Conservation (phyloP, 1,140 invertebrate genomes). For the Drosophila prosaltans region DNA sequence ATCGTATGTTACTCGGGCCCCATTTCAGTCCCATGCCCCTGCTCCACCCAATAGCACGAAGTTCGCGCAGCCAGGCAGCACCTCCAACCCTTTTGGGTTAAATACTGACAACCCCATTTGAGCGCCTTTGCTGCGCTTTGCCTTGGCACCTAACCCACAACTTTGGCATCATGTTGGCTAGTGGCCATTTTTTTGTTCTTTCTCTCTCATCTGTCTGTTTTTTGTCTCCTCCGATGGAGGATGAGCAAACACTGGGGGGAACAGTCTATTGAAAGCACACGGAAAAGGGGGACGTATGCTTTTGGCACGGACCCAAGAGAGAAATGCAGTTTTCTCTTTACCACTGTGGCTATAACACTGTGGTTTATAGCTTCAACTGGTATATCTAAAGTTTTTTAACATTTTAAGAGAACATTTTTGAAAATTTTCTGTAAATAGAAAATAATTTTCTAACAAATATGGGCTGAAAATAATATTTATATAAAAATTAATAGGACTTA, state of each 20-base stretch:
- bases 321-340: not conserved
- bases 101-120: slow-evolving; percentile 83
- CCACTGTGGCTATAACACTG: not conserved
- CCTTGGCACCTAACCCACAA: slow-evolving; percentile 64
- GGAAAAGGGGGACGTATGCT: not conserved
- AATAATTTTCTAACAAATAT: too few relatives aligned
- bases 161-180: slow-evolving; percentile 52
- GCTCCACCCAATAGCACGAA: slow-evolving; percentile 54
- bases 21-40: not conserved
- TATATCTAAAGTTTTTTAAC: not conserved
- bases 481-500: too few relatives aligned
- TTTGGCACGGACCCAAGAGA: not conserved
- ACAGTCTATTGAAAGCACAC: slow-evolving; percentile 71
- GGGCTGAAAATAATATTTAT: too few relatives aligned
- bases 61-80: slow-evolving; percentile 80
- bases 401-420: too few relatives aligned
- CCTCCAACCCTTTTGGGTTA: slow-evolving; percentile 83
- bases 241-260: slow-evolving; percentile 10
- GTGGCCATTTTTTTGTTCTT: slow-evolving; percentile 36
- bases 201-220: slow-evolving; percentile 31
- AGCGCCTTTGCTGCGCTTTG: slow-evolving; percentile 78
- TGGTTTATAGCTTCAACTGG: too few relatives aligned
- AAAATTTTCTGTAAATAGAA: too few relatives aligned
- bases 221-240: slow-evolving; percentile 14
- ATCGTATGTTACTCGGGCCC: slow-evolving; percentile 66